These are phyloP conservation scores for Agonopterix alstromeriana DNA, from an alignment of 2,888 invertebrate species.

Conservation along the genomic window DNA sequence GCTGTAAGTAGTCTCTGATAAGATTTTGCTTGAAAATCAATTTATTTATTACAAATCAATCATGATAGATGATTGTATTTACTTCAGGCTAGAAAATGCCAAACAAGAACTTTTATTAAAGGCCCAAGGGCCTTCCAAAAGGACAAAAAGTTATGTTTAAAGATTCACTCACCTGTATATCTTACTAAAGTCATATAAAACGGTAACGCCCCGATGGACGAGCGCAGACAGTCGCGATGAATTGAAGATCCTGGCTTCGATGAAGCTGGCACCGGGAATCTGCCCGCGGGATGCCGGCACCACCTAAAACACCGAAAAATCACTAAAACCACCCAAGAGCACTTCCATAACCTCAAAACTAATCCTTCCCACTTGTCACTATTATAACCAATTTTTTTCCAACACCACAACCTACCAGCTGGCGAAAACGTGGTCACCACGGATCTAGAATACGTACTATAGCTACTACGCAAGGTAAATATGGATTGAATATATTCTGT, in stretches of 20 bases:
- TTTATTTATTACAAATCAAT: too few relatives aligned
- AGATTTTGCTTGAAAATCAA: too few relatives aligned
- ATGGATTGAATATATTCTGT: conserved; percentile 62
- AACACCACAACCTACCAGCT: conserved; percentile 60
- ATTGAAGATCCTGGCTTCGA: conserved; percentile 63
- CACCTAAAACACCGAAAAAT: conserved; percentile 45
- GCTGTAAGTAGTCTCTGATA: too few relatives aligned
- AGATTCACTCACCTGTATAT: conserved; percentile 85
- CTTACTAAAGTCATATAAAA: conserved; percentile 99
- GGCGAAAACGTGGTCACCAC: conserved; percentile 72
- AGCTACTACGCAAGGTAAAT: conserved; percentile 51
- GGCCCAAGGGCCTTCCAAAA: too few relatives aligned
- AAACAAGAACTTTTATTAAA: too few relatives aligned
- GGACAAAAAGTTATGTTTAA: too few relatives aligned
- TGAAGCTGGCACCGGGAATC: conserved; percentile 54
- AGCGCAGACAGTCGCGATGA: conserved; percentile 75
- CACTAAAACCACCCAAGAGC: conserved; percentile 23
- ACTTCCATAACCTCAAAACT: conserved; percentile 23
- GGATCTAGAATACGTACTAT: conserved; percentile 36
- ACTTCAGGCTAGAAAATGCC: too few relatives aligned
- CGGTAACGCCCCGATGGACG: conserved; percentile 92
- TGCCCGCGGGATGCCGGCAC: conserved; percentile 56
- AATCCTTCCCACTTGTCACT: conserved; percentile 13
- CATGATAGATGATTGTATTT: too few relatives aligned
- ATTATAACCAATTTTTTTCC: conserved; percentile 51